Conservation (phyloP, 2,797 vertebrate genomes). For the Sebastes minor region DNA sequence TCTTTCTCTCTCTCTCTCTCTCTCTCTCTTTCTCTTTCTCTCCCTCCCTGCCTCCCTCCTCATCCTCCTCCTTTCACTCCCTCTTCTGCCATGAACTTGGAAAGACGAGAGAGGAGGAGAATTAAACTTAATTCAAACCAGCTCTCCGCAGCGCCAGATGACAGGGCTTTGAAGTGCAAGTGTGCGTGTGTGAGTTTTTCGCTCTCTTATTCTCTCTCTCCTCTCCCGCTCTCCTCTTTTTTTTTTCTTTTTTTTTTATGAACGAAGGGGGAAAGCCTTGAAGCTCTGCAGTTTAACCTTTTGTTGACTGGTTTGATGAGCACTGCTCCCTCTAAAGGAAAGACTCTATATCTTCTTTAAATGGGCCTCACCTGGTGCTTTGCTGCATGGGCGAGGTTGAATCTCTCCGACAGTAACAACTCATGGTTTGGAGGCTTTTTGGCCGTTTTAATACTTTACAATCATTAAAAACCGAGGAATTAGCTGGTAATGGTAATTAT, state of each 20-base stretch:
- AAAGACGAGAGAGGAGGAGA: constrained; percentile 85
- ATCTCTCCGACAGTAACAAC: constrained; percentile 5
- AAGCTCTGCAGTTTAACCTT: constrained; percentile 81
- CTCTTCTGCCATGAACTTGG: constrained; percentile 89
- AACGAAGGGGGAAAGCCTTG: constrained; percentile 86
- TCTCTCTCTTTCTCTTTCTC: no score
- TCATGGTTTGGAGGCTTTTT: background rate
- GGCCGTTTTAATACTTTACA: background rate
- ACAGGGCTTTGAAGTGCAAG: constrained; percentile 91
- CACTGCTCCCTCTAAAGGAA: constrained; percentile 41
- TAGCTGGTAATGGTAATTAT: background rate
- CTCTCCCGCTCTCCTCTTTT: constrained; percentile 54
- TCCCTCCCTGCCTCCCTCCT: background rate
- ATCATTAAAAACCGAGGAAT: constrained; percentile 11
- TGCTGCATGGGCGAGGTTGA: constrained; percentile 17
- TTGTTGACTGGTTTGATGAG: constrained; percentile 50
- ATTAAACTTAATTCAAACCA: constrained; percentile 95
- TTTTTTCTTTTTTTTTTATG: constrained; percentile 66
- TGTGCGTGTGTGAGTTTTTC: constrained; percentile 76
- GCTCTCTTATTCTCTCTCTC: constrained; percentile 63
- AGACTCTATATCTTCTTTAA: constrained; percentile 27
- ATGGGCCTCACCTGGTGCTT: constrained; percentile 18
- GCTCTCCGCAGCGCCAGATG: constrained; percentile 84
- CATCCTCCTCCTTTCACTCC: constrained; percentile 36
- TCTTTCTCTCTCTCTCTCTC: no score